Conservation (phyloP, 2,113 vertebrate genomes). For the Lampris incognitus region DNA sequence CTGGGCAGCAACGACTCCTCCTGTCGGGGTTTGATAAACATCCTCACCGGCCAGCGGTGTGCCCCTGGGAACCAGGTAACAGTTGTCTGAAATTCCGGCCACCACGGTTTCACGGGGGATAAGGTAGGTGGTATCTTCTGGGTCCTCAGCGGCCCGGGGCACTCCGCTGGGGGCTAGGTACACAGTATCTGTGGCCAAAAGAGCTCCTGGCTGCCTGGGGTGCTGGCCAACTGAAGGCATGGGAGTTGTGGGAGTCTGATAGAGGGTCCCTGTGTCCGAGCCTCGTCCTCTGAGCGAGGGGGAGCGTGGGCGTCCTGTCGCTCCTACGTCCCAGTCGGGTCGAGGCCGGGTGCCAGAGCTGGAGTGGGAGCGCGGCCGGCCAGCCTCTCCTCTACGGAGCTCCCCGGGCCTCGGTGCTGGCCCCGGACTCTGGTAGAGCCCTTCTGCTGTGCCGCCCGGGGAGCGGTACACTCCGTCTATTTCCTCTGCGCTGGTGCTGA, state of each 20-base stretch:
- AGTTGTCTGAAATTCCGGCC: conserved; percentile 66
- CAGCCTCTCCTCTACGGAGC: conserved; percentile 63
- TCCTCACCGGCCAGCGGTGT: conserved; percentile 75
- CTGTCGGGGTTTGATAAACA: conserved; percentile 82
- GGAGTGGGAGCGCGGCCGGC: conserved; percentile 82
- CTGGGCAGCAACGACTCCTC: conserved; percentile 45
- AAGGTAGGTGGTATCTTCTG: conserved; percentile 74
- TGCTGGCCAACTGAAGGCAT: conserved; percentile 54
- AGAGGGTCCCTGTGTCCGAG: conserved; percentile 66
- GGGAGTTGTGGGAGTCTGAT: conserved; percentile 74
- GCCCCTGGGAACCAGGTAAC: conserved; percentile 81
- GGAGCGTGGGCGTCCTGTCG: conserved; percentile 77
- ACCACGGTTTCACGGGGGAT: conserved; percentile 70
- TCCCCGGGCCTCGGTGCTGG: conserved; percentile 60
- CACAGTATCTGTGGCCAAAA: conserved; percentile 71
- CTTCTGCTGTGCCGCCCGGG: conserved; percentile 67
- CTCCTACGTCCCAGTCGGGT: conserved; percentile 74
- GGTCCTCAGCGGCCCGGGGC: conserved; percentile 56
- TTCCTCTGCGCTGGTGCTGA: conserved; percentile 60
- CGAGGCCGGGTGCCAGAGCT: conserved; percentile 81
- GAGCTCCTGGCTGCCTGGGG: conserved; percentile 60
- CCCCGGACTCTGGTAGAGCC: conserved; percentile 67
- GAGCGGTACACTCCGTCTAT: conserved; percentile 78
- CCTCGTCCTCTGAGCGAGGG: conserved; percentile 76
- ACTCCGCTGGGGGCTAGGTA: conserved; percentile 79